Conservation (phyloP, 2,113 vertebrate species). For the Atlantisia rogersi region DNA sequence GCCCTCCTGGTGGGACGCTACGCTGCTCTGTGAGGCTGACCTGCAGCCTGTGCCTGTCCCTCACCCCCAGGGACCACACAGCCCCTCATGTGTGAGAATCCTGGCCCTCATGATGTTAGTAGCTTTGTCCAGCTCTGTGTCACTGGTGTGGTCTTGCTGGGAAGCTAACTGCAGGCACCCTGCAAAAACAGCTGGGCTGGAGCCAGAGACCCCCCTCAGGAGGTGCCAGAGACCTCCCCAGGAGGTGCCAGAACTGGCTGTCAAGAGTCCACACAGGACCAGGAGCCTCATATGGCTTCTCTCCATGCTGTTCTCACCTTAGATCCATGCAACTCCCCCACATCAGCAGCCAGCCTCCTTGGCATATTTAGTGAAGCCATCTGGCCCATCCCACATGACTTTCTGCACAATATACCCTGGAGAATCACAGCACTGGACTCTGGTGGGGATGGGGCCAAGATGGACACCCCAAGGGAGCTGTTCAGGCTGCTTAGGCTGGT, state of each 20-base stretch:
- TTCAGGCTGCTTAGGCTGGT: neutral
- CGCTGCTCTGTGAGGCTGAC: rapidly evolving
- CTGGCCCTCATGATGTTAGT: rapidly evolving
- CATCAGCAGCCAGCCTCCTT: neutral
- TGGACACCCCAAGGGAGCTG: neutral
- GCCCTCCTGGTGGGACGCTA: neutral
- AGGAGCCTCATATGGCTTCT: neutral
- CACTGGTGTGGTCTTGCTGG: neutral
- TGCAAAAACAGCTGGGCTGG: neutral
- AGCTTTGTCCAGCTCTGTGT: neutral
- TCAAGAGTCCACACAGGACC: neutral
- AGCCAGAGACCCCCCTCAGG: neutral
- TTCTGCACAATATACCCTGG: neutral
- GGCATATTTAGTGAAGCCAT: neutral
- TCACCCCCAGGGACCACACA: neutral
- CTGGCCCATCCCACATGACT: neutral
- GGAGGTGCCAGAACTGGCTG: neutral
- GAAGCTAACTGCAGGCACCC: neutral
- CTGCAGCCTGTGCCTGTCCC: neutral
- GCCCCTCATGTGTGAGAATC: rapidly evolving
- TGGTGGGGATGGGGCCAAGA: neutral
- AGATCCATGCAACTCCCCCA: rapidly evolving
- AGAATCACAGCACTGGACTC: neutral
- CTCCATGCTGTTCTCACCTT: rapidly evolving
- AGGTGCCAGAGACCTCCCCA: neutral